These are phyloP conservation scores for Percopsis transmontana DNA, from an alignment of 2,113 vertebrate genomes.

Conservation along the genomic window DNA sequence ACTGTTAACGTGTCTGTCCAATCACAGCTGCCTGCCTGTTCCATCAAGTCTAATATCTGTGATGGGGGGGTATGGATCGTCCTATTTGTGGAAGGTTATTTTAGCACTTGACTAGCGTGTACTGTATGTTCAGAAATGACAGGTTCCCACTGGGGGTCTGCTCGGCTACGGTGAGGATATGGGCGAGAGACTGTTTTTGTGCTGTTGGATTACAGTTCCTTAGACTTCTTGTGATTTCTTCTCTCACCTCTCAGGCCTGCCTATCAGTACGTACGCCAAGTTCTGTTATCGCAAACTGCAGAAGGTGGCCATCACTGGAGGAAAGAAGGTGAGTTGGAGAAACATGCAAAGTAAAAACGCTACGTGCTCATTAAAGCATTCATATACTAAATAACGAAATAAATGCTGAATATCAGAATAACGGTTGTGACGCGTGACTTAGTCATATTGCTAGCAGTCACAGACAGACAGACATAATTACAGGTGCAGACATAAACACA, in stretches of 20 bases:
- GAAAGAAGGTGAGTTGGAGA: constrained; percentile 84
- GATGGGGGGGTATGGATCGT: constrained; percentile 28
- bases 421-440: constrained; percentile 16
- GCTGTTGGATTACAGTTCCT: constrained; percentile 4
- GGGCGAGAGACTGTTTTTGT: neutral
- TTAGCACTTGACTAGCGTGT: constrained; percentile 46
- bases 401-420: constrained; percentile 7
- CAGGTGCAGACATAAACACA: constrained; percentile 55
- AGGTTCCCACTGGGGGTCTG: constrained; percentile 17
- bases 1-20: constrained; percentile 62
- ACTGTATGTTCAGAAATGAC: constrained; percentile 34
- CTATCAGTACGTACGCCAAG: constrained; percentile 87
- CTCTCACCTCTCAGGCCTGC: constrained; percentile 75
- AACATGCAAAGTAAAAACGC: neutral
- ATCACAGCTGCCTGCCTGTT: constrained; percentile 46
- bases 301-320: constrained; percentile 86
- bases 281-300: constrained; percentile 90
- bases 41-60: constrained; percentile 46
- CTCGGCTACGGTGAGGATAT: constrained; percentile 1
- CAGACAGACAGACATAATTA: constrained; percentile 50
- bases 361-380: neutral
- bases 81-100: constrained; percentile 47
- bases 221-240: constrained; percentile 3
- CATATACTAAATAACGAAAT: neutral
- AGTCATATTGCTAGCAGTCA: constrained; percentile 37